Conservation (phyloP, 2,888 invertebrate species). For the Thymelicus acteon region DNA sequence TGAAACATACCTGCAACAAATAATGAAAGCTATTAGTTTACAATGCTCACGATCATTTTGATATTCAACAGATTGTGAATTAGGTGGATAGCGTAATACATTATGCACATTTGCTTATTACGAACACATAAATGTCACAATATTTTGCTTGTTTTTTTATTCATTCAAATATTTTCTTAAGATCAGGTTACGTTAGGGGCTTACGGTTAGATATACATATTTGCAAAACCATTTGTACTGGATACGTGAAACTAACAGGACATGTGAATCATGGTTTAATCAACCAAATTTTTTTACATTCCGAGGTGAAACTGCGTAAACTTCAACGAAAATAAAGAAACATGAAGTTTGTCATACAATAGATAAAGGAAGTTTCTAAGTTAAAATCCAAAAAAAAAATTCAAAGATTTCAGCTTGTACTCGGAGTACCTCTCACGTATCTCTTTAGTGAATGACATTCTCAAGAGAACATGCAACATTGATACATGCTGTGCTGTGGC, state of each 20-base stretch:
- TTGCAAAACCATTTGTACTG: too few species aligned
- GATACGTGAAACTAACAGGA: too few species aligned
- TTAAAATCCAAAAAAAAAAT: not conserved
- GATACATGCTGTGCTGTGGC: conserved; percentile 8
- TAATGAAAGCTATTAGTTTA: conserved; percentile 66
- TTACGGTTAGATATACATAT: too few species aligned
- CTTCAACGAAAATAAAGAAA: too few species aligned
- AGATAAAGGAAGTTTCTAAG: too few species aligned
- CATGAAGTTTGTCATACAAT: too few species aligned
- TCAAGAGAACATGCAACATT: conserved; percentile 1
- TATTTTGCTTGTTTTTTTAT: too few species aligned
- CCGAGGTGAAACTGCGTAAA: too few species aligned
- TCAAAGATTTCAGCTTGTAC: not conserved
- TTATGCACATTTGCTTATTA: conserved; percentile 13
- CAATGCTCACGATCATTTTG: conserved; percentile 56
- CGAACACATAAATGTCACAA: not conserved
- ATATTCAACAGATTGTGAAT: conserved; percentile 11
- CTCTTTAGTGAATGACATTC: not conserved
- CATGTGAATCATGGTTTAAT: too few species aligned
- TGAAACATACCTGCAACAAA: conserved; percentile 76
- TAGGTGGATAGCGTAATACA: not conserved
- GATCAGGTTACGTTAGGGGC: too few species aligned
- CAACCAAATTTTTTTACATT: too few species aligned
- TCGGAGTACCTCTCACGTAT: not conserved
- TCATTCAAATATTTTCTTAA: too few species aligned